A percentile compares a stretch with the other conserved stretches of the same genome.
Conservation (phyloP, 2,888 invertebrate species). For the Augiades crinisus region DNA sequence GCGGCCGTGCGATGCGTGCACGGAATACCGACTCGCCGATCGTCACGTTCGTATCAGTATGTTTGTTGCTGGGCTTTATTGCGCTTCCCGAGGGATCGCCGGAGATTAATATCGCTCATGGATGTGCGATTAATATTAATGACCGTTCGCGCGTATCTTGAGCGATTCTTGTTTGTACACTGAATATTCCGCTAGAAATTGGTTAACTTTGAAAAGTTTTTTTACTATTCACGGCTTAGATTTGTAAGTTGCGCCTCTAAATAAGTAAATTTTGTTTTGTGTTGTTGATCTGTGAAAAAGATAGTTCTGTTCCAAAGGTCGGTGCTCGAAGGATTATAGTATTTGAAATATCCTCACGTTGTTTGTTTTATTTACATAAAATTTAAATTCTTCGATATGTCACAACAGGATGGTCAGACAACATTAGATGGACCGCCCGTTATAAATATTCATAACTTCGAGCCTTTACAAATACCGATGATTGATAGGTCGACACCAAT, state of each 20-base stretch:
- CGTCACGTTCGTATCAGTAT: constrained; percentile 63
- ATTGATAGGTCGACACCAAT: constrained; percentile 43
- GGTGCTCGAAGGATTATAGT: constrained; percentile 6
- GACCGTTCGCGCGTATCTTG: constrained; percentile 9
- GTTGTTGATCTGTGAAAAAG: no score
- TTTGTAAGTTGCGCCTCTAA: no score
- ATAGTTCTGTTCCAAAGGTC: no score
- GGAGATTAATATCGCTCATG: constrained; percentile 58
- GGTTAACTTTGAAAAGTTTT: background rate
- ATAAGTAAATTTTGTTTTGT: background rate
- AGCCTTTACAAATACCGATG: constrained; percentile 41
- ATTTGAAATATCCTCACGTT: background rate
- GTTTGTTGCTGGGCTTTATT: constrained; percentile 70
- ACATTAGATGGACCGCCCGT: constrained; percentile 39
- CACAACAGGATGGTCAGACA: constrained; percentile 34
- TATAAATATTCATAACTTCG: constrained; percentile 55
- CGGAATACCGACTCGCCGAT: constrained; percentile 59
- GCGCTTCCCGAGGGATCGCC: constrained; percentile 57
- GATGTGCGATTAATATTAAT: constrained; percentile 40
- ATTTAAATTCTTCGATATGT: constrained; percentile 10
- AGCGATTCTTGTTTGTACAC: constrained; percentile 5
- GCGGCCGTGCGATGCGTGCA: constrained; percentile 61
- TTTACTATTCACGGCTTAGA: no score
- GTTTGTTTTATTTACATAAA: constrained; percentile 10
- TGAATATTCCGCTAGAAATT: background rate